phyloP scores from a whole-genome alignment of 1,140 invertebrate genomes.

The Monochamus saltuarius region DNA sequence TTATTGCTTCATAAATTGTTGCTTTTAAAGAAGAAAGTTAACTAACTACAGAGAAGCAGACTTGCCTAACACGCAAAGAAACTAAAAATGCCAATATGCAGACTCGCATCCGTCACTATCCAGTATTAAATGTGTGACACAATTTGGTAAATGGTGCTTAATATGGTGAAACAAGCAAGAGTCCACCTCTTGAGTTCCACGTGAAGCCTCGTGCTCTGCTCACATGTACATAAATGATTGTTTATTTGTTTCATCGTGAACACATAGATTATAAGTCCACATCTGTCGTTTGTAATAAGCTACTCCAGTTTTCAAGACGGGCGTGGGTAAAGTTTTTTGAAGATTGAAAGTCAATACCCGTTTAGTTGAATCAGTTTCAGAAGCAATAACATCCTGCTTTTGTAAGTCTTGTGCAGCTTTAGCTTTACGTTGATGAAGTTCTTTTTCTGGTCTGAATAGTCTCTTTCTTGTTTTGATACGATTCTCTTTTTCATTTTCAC shows the following conservation, averaged over 20 bases:
- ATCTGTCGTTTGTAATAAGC: constrained; percentile 24
- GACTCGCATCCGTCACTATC: background rate
- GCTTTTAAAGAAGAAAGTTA: too few relatives aligned
- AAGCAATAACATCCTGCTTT: background rate
- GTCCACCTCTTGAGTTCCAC: constrained; percentile 23
- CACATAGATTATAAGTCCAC: constrained; percentile 25
- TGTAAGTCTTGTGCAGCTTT: background rate
- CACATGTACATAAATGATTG: constrained; percentile 22
- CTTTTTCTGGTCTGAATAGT: too few relatives aligned
- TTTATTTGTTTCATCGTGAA: constrained; percentile 15
- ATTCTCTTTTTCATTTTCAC: too few relatives aligned
- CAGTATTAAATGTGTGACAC: background rate
- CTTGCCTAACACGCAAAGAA: too few relatives aligned
- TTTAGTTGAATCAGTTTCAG: background rate
- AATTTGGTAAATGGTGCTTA: background rate
- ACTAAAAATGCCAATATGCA: too few relatives aligned
- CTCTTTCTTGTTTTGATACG: too few relatives aligned
- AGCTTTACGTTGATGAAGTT: background rate
- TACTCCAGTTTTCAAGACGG: constrained; percentile 19
- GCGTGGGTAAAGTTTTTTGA: constrained; percentile 22
- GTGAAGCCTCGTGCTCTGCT: constrained; percentile 25
- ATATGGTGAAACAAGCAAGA: constrained; percentile 19
- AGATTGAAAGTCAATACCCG: constrained; percentile 20
- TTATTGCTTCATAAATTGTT: too few relatives aligned
- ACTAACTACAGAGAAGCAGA: too few relatives aligned